Evolutionary conservation across 2,113 vertebrate genomes (phyloP).

Genomic region (Anguilla japonica): DNA sequence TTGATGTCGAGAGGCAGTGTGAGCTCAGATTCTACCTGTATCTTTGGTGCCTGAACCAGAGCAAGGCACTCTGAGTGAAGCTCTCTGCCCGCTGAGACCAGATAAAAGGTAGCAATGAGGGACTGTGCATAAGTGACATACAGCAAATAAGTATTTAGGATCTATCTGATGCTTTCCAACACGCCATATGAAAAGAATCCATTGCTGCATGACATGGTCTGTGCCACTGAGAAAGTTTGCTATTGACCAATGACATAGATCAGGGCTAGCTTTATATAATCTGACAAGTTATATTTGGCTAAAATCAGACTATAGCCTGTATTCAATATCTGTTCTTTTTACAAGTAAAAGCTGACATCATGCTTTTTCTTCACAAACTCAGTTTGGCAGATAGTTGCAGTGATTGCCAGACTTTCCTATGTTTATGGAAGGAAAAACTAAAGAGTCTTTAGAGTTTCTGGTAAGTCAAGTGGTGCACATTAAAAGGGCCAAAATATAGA

Average conservation of each 20-base stretch:
- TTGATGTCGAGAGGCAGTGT: slow-evolving; percentile 93
- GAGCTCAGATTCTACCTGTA: slow-evolving; percentile 79
- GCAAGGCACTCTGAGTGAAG: slow-evolving; percentile 63
- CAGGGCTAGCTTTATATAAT: neutral
- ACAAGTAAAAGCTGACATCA: too few species aligned
- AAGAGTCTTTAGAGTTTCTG: neutral
- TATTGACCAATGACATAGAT: neutral
- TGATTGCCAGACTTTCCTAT: too few species aligned
- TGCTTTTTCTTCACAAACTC: too few species aligned
- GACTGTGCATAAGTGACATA: neutral
- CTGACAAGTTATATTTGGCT: neutral
- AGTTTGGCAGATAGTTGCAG: too few species aligned
- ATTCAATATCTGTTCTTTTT: too few species aligned
- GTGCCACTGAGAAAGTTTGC: neutral
- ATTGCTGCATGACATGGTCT: neutral
- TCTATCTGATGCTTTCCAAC: neutral
- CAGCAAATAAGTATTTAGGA: neutral
- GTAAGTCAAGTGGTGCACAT: neutral
- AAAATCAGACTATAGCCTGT: neutral
- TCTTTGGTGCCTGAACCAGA: slow-evolving; percentile 76
- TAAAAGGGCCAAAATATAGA: neutral
- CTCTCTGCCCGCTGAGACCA: slow-evolving; percentile 62
- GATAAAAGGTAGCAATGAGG: slow-evolving; percentile 8
- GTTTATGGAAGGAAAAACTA: too few species aligned
- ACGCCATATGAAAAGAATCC: neutral